Percentiles rank a stretch among this genome's conserved stretches.
These are phyloP conservation scores for Cetoscarus ocellatus DNA, from an alignment of 2,797 vertebrate genomes.

Conservation along the genomic window DNA sequence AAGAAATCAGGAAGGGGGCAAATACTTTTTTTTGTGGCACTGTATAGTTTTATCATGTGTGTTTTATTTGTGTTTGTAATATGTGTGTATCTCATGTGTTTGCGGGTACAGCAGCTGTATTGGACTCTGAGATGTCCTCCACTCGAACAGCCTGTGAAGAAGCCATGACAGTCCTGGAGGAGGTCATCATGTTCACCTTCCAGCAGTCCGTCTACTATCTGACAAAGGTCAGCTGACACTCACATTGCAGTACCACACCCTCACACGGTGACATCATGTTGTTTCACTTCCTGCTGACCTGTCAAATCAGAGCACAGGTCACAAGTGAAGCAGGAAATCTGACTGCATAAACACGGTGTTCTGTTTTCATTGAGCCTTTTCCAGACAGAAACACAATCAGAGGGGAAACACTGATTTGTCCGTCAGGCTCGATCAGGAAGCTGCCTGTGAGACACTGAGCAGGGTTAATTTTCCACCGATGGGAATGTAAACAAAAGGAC, in stretches of 20 bases:
- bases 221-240: slow-evolving; percentile 81
- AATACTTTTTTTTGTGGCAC: too few relatives aligned
- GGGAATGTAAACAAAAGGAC: slow-evolving; percentile 63
- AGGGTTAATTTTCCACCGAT: slow-evolving; percentile 50
- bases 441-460: slow-evolving; percentile 60
- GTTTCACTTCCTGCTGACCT: slow-evolving; percentile 26
- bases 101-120: slow-evolving; percentile 32
- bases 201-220: slow-evolving; percentile 90
- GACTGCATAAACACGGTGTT: slow-evolving; percentile 60
- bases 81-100: neutral
- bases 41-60: too few relatives aligned
- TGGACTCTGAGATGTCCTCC: slow-evolving; percentile 76
- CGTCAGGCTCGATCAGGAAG: slow-evolving; percentile 50
- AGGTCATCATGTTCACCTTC: slow-evolving; percentile 90
- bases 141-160: slow-evolving; percentile 84
- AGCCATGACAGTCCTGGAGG: slow-evolving; percentile 88
- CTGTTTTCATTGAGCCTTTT: slow-evolving; percentile 63
- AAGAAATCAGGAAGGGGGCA: too few relatives aligned
- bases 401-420: slow-evolving; percentile 60
- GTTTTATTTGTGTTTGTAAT: neutral
- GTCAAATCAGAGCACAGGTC: slow-evolving; percentile 22
- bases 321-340: slow-evolving; percentile 67
- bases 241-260: neutral
- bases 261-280: neutral
- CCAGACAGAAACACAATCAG: slow-evolving; percentile 68